These are phyloP conservation scores for Drosophila trapezifrons DNA, from an alignment of 1,140 invertebrate species.

Conservation along the genomic window DNA sequence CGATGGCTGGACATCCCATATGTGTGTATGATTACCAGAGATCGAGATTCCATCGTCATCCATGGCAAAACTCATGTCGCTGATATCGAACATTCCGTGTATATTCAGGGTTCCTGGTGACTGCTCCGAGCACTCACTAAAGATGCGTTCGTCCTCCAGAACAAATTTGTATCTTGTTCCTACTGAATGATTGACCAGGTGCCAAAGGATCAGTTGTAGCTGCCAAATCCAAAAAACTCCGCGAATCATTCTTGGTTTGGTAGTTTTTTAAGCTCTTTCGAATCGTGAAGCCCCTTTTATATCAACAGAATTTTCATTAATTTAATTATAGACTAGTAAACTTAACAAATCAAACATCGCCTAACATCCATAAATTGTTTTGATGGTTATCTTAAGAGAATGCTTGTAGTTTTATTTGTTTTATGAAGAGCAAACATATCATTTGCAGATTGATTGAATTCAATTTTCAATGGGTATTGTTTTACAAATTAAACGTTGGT, in stretches of 20 bases:
- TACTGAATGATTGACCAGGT: not conserved
- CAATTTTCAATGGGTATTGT: too few species aligned
- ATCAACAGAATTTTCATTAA: not conserved
- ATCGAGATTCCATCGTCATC: not conserved
- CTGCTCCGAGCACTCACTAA: not conserved
- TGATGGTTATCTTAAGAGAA: not conserved
- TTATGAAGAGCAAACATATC: not conserved
- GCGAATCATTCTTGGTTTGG: not conserved
- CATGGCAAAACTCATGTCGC: not conserved
- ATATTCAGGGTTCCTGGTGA: not conserved
- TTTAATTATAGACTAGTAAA: not conserved
- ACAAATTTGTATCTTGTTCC: not conserved
- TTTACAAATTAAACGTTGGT: too few species aligned
- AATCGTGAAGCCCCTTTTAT: not conserved
- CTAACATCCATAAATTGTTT: not conserved
- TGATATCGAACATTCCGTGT: not conserved
- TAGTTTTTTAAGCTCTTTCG: not conserved
- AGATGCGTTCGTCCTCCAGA: slow-evolving; percentile 4
- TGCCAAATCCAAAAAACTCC: not conserved
- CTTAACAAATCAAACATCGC: not conserved
- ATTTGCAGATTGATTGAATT: not conserved
- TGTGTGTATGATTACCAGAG: not conserved
- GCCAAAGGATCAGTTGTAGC: not conserved
- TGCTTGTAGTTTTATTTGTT: not conserved
- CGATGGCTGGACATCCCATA: not conserved